These are phyloP conservation scores for Pseudolaguvia tuberculata DNA, from an alignment of 2,113 vertebrate genomes.

Conservation along the genomic window DNA sequence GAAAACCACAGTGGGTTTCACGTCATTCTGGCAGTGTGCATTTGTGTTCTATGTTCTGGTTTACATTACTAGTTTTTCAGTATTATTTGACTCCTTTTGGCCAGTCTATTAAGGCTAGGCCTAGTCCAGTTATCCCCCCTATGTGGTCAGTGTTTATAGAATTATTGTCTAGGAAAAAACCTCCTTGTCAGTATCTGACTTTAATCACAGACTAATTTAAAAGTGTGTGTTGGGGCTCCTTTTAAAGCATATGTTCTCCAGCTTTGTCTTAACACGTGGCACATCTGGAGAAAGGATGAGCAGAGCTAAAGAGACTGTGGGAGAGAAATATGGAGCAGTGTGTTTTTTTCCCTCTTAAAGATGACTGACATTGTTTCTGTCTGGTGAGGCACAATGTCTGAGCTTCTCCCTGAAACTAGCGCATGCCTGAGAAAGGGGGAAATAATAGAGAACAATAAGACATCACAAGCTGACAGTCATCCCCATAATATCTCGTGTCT, in stretches of 20 bases:
- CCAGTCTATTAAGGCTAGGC: slow-evolving; percentile 5
- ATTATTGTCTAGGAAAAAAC: slow-evolving; percentile 36
- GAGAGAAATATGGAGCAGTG: slow-evolving; percentile 21
- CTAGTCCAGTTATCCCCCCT: slow-evolving; percentile 13
- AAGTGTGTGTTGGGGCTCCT: slow-evolving; percentile 21
- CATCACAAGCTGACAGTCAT: slow-evolving; percentile 34
- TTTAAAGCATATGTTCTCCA: slow-evolving; percentile 63
- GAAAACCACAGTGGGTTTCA: slow-evolving; percentile 46
- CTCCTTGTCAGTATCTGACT: slow-evolving; percentile 53
- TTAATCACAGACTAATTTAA: slow-evolving; percentile 58
- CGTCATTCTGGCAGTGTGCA: not conserved
- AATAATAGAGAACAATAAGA: slow-evolving; percentile 44
- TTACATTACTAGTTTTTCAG: slow-evolving; percentile 13
- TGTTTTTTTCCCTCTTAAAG: slow-evolving; percentile 16
- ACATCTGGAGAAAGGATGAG: slow-evolving; percentile 74
- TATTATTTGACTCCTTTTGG: not conserved
- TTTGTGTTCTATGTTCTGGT: not conserved
- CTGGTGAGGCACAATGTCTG: slow-evolving; percentile 23
- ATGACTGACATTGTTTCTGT: slow-evolving; percentile 30
- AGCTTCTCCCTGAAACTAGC: slow-evolving; percentile 35
- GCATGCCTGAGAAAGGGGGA: slow-evolving; percentile 20
- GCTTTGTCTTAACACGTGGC: slow-evolving; percentile 66
- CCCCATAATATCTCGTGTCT: slow-evolving; percentile 22
- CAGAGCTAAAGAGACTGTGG: slow-evolving; percentile 52
- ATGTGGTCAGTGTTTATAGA: slow-evolving; percentile 41